Conservation (phyloP, 2,888 invertebrate species). For the Glyphotaelius pellucidus region DNA sequence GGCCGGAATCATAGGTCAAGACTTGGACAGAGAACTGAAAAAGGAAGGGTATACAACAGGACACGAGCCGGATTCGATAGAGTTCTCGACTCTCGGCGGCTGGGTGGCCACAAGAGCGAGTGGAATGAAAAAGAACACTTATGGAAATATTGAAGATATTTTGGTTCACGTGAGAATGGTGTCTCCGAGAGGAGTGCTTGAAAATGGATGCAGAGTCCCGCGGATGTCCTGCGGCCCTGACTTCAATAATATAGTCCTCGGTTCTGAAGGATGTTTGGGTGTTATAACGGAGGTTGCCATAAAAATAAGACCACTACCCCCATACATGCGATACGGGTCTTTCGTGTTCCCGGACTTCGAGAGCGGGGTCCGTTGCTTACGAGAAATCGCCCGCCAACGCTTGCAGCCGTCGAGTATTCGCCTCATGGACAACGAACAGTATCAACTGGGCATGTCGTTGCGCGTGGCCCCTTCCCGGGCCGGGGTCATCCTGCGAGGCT, state of each 20-base stretch:
- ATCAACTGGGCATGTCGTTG: conserved; percentile 91
- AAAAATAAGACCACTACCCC: conserved; percentile 92
- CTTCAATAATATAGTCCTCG: conserved; percentile 91
- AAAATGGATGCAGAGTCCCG: conserved; percentile 90
- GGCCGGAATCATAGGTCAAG: conserved; percentile 95
- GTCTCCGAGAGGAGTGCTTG: conserved; percentile 88
- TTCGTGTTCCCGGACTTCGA: conserved; percentile 96
- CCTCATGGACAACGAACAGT: conserved; percentile 98
- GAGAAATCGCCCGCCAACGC: conserved; percentile 87
- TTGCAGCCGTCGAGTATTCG: conserved; percentile 97
- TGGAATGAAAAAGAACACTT: conserved; percentile 99
- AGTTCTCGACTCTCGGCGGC: conserved; percentile 97
- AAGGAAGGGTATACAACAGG: conserved; percentile 91
- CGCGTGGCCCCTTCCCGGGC: conserved; percentile 81
- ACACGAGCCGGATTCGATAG: conserved; percentile 98
- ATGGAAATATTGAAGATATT: conserved; percentile 98
- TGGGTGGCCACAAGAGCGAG: conserved; percentile 98
- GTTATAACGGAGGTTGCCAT: conserved; percentile 95
- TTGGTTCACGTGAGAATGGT: conserved; percentile 93
- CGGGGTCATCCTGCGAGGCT: conserved; percentile 83
- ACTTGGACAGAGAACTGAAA: conserved; percentile 90
- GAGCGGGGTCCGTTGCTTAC: conserved; percentile 90
- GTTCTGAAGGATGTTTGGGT: conserved; percentile 97
- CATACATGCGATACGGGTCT: conserved; percentile 92
- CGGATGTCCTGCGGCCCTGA: conserved; percentile 96